Percentiles rank a stretch among this genome's conserved stretches.
Conservation (phyloP, 35 echinoderm and acorn worm genomes). For the Stichopus chloronotus region DNA sequence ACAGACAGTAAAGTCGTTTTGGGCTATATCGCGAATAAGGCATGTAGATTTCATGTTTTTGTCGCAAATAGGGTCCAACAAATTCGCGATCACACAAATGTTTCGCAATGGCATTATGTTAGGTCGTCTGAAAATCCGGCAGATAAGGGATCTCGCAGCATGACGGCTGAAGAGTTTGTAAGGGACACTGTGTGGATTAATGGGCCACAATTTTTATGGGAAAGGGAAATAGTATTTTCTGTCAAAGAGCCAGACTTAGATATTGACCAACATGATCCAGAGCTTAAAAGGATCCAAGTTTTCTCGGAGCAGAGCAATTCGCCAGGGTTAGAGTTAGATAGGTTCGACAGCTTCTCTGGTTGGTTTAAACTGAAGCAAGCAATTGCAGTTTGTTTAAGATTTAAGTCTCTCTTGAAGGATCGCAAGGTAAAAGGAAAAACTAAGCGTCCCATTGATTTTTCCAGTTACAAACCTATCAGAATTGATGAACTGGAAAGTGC, state of each 20-base stretch:
- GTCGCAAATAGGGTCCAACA: slow-evolving; percentile 61
- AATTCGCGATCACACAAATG: slow-evolving; percentile 44
- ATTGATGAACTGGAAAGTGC: slow-evolving; percentile 1
- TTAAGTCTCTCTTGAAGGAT: background rate
- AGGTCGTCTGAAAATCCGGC: slow-evolving; percentile 62
- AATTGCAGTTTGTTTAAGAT: slow-evolving; percentile 29
- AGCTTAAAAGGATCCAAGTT: background rate
- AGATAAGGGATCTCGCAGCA: slow-evolving; percentile 37
- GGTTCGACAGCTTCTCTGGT: background rate
- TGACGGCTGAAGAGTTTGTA: slow-evolving; percentile 25
- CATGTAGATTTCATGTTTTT: slow-evolving; percentile 35
- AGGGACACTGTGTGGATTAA: slow-evolving; percentile 12
- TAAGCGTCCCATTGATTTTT: background rate
- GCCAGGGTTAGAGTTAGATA: background rate
- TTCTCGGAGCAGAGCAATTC: background rate
- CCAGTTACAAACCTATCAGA: background rate
- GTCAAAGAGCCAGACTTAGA: background rate
- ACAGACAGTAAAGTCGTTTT: slow-evolving; percentile 41
- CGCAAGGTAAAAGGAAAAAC: too few relatives aligned
- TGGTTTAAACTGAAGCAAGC: slow-evolving; percentile 54
- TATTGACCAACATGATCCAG: slow-evolving; percentile 14
- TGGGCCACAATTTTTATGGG: slow-evolving; percentile 49
- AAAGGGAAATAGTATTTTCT: background rate
- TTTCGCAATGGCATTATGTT: slow-evolving; percentile 33
- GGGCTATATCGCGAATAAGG: slow-evolving; percentile 28